Evolutionary conservation across 2,888 invertebrate species (phyloP), one percentile per base, ranked within the genome.

Genomic region (Eilema depressum): DNA sequence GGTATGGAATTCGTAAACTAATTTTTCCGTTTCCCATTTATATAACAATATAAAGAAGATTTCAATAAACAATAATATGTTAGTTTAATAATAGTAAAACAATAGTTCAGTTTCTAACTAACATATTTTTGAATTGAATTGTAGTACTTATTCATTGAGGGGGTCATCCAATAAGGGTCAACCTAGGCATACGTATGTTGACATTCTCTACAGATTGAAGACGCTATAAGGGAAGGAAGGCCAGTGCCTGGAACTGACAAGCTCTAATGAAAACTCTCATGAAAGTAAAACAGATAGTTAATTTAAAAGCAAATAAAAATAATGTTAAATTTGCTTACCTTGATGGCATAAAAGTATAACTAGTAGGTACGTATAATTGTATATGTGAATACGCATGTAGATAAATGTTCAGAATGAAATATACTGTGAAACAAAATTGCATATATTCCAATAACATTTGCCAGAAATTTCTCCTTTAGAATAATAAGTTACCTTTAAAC

Each of bases 401-500:
- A 53, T n/a, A 25, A 28, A 1, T 8, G 28, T 30, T 23, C 20
- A 1, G 23, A 8, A 23, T 30, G 3, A 30, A 65, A 23, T 20
- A 63, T 26, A 26, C 28, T 12, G 28, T n/a, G 14, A 26, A 63
- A 23, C n/a, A 28, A 47, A 53, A 56, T 30, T 30, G 14, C 14
- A 53, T 23, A 30, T 33, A 62, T 30, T 56, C 26, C 62, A 68
- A 75, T 63, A 76, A 68, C 63, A 71, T 56, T 68, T 33, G 25
- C 57, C 72, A 41, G 73, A 74, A 65, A 63, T 25, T 37, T 33
- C 57, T 68, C 73, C 26, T 53, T 64, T 73, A 72, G 64, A 65
- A 73, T 69, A 76, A 75, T 82, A 77, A 79, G 63, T 76, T 75
- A 77, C 75, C 75, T 79, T 73, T 77, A 82, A 82, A 81, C 80